A percentile compares a stretch with the other conserved stretches of the same genome.
Evolutionary conservation across 2,888 invertebrate genomes (phyloP).

Genomic region (Unio pictorum): DNA sequence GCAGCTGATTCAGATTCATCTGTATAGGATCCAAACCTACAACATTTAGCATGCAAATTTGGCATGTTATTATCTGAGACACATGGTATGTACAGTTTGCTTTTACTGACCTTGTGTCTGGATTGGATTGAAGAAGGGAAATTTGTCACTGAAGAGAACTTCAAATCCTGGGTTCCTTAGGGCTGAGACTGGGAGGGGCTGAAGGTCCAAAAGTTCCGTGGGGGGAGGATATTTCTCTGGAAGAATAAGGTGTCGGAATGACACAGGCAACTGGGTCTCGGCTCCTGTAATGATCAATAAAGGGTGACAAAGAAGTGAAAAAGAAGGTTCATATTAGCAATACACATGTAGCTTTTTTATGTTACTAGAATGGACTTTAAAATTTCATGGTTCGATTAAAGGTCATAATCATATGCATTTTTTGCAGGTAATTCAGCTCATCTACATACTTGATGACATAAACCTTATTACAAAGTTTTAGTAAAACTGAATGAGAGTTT

Average conservation of each 20-base stretch:
- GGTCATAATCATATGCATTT: no score
- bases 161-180: constrained; percentile 90
- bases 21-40: no score
- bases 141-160: constrained; percentile 85
- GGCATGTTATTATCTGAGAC: no score
- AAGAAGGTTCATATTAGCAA: no score
- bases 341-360: no score
- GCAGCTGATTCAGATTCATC: no score
- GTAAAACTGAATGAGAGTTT: not conserved
- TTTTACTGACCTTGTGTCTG: constrained; percentile 84
- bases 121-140: constrained; percentile 97
- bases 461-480: not conserved
- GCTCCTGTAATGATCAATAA: constrained; percentile 76
- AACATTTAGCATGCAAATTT: no score
- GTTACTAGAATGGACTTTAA: no score
- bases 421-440: no score
- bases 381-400: no score
- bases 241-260: constrained; percentile 95
- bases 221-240: constrained; percentile 99
- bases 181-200: constrained; percentile 93
- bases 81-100: no score
- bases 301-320: not conserved
- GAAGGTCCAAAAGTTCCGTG: constrained; percentile 95
- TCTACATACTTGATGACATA: not conserved
- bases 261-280: constrained; percentile 96